phyloP scores from a whole-genome alignment of 1,140 invertebrate species.

The Bombus vancouverensis region DNA sequence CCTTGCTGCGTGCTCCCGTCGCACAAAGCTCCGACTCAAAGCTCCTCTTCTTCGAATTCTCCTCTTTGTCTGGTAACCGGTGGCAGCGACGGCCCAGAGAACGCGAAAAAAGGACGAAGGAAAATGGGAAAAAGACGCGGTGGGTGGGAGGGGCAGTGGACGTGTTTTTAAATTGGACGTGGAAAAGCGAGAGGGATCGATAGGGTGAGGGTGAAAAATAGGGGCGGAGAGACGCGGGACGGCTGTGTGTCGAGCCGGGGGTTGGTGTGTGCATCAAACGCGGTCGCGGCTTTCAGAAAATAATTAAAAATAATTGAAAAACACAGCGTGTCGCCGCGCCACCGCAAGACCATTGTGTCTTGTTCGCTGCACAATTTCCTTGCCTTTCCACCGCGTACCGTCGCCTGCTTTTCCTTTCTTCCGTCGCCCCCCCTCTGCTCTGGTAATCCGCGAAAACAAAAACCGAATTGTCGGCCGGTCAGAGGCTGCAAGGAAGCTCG shows the following conservation, averaged over 20 bases:
- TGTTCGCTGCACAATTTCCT: conserved; percentile 60
- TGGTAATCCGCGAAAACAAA: conserved; percentile 69
- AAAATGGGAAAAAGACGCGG: neutral
- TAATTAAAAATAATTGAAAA: conserved; percentile 78
- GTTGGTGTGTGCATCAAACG: conserved; percentile 49
- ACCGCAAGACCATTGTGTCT: conserved; percentile 49
- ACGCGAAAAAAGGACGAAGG: neutral
- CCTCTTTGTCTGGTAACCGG: conserved; percentile 1
- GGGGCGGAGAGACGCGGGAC: neutral
- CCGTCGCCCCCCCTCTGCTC: neutral
- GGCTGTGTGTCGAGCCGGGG: neutral
- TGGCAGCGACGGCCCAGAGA: neutral
- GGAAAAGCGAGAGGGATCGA: conserved; percentile 41
- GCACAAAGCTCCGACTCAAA: neutral
- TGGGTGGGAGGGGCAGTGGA: neutral
- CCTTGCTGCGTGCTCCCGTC: neutral
- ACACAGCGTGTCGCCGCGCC: conserved; percentile 48
- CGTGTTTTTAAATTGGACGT: conserved; percentile 35
- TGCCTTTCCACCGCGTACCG: conserved; percentile 41
- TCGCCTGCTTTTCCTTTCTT: neutral
- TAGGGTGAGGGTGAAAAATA: conserved; percentile 43
- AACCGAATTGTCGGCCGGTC: conserved; percentile 64
- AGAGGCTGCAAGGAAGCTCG: conserved; percentile 2
- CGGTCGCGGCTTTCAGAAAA: conserved; percentile 69
- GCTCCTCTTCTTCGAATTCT: neutral